phyloP scores from a whole-genome alignment of 2,888 invertebrate genomes.

The Euzophera pinguis region DNA sequence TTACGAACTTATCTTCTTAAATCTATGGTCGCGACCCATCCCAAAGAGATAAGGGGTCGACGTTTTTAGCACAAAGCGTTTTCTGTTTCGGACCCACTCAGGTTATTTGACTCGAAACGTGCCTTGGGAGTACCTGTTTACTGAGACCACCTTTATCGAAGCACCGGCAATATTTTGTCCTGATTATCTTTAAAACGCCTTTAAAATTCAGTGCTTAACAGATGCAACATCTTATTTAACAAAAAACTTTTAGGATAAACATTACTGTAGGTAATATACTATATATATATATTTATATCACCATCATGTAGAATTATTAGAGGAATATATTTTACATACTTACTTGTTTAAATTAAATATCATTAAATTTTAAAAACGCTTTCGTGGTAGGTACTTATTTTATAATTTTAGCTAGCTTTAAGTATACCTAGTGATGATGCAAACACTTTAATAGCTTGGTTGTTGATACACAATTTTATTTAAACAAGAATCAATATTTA shows the following conservation, averaged over 20 bases:
- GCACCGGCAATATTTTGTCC: conserved; percentile 59
- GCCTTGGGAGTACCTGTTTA: conserved; percentile 65
- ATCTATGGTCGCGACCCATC: conserved; percentile 68
- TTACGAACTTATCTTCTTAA: conserved; percentile 37
- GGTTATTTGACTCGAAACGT: conserved; percentile 72
- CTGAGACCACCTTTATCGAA: conserved; percentile 64
- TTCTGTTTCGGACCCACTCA: conserved; percentile 71
- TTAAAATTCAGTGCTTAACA: conserved; percentile 51
- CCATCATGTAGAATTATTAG: too few species aligned
- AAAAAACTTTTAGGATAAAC: conserved; percentile 56
- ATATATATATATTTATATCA: too few species aligned
- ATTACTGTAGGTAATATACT: conserved; percentile 34
- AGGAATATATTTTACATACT: too few species aligned
- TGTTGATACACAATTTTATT: too few species aligned
- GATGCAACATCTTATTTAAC: conserved; percentile 66
- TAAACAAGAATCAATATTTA: too few species aligned
- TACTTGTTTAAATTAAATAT: not conserved
- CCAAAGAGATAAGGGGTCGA: conserved; percentile 74
- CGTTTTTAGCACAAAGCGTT: conserved; percentile 78
- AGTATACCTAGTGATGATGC: too few species aligned
- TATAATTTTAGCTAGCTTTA: too few species aligned
- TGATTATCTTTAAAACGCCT: conserved; percentile 67
- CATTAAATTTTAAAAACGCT: too few species aligned
- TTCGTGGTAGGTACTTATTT: too few species aligned
- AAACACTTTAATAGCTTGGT: too few species aligned